phyloP scores from a whole-genome alignment of 2,113 vertebrate genomes.

The Platanista minor region DNA sequence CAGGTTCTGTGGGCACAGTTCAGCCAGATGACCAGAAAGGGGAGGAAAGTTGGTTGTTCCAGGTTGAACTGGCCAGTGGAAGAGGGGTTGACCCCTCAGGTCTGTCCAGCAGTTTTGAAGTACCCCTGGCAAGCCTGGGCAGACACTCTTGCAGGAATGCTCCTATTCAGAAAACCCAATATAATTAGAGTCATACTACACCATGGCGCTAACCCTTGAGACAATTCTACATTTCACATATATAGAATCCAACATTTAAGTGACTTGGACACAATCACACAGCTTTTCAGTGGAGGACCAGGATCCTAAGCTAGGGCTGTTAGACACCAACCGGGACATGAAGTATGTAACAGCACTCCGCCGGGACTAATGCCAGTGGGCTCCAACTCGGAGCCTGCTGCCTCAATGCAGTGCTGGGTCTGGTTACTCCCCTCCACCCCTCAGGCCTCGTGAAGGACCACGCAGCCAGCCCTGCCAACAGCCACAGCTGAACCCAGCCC shows the following conservation, averaged over 20 bases:
- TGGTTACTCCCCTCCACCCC: not conserved
- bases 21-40: not conserved
- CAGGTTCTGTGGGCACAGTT: not conserved
- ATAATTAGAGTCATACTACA: not conserved
- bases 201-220: not conserved
- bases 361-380: not conserved
- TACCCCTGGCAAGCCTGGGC: not conserved
- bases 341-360: not conserved
- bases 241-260: not conserved
- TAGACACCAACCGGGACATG: not conserved
- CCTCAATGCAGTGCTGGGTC: not conserved
- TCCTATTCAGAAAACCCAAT: not conserved
- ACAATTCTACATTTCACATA: not conserved
- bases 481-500: not conserved
- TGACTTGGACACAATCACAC: not conserved
- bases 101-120: not conserved
- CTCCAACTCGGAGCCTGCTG: not conserved
- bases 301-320: not conserved
- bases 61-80: not conserved
- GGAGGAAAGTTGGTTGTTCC: not conserved
- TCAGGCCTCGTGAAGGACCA: not conserved
- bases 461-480: not conserved
- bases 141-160: not conserved
- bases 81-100: not conserved
- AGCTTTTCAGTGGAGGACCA: not conserved